Evolutionary conservation across 1,140 invertebrate species (phyloP), one percentile per base, ranked within the genome.

Genomic region (Drosophila neocordata): DNA sequence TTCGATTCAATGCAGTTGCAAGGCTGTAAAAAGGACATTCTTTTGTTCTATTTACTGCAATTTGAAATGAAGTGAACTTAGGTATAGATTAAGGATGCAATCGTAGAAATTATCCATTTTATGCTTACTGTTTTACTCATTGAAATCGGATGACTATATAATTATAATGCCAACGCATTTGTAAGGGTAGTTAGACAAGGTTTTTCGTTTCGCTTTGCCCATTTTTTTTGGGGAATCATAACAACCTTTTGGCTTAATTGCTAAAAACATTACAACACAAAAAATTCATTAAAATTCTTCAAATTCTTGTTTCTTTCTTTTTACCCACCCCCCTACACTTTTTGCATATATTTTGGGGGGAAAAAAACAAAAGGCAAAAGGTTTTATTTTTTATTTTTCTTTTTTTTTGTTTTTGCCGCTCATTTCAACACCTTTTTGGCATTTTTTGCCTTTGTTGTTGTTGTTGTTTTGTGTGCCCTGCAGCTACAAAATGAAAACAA

Each of bases 391-490:
- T 53, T 62, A 20, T 75, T 68, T 67, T 44, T 69, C 27, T 59
- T 65, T 61, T 62, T 59, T 77, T 77, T 69, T 69, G 60, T 78
- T 65, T 78, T 82, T 85, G 77, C 52, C 11, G 70, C 68, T 65
- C 77, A 72, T 69, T 73, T 85, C 81, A 63, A 85, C 81, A 85
- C 81, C 81, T 85, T 85, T 84, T 66, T 77, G 83, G 75, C 72
- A 87, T 88, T 87, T 85, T 58, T 57, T 31, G 27, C 5, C 7
- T 3, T 64, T 20, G 35, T 35, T 53, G 48, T 22, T 53, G 44
- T 38, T 56, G 56, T 70, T 38, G 44, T 53, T 66, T 59, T 53
- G 27, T 61, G 35, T 38, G 73, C 62, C 69, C 70, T 62, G 77
- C 62, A 73, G 81, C 69, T 68, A 57, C 68, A 81, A 87, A 73